Percentiles rank a stretch among this genome's conserved stretches.
Conservation (phyloP, 2,888 invertebrate species). For the Andrena minutula region DNA sequence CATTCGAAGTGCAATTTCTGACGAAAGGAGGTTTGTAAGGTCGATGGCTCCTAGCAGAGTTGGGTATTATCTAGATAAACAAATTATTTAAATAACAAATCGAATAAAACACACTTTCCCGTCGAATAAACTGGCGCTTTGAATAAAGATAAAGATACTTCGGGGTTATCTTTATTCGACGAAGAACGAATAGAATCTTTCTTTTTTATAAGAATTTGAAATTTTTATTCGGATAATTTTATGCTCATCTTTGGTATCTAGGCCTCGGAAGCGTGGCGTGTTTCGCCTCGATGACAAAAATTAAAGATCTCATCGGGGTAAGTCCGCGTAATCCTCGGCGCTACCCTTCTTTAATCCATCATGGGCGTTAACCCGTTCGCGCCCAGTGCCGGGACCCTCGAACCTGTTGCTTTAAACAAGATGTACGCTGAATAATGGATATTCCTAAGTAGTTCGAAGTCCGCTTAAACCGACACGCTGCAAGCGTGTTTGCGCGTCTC, state of each 20-base stretch:
- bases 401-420: slow-evolving; percentile 83
- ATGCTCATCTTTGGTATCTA: neutral
- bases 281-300: slow-evolving; percentile 55
- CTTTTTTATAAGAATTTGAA: no score
- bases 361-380: slow-evolving; percentile 79
- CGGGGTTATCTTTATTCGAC: no score
- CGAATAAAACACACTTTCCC: no score
- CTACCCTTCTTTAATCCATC: slow-evolving; percentile 80
- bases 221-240: neutral
- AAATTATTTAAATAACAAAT: no score
- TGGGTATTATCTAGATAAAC: no score
- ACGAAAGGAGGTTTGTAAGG: neutral
- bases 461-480: slow-evolving; percentile 68
- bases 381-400: slow-evolving; percentile 64
- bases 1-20: neutral
- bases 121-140: no score
- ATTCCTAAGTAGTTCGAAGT: slow-evolving; percentile 76
- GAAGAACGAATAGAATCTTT: no score
- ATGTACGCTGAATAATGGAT: slow-evolving; percentile 81
- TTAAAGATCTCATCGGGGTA: slow-evolving; percentile 63
- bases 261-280: neutral
- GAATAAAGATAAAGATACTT: no score
- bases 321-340: slow-evolving; percentile 75
- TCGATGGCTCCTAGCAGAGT: no score
- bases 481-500: slow-evolving; percentile 56